Evolutionary conservation across 2,797 vertebrate genomes (phyloP).

Genomic region (Enoplosus armatus): DNA sequence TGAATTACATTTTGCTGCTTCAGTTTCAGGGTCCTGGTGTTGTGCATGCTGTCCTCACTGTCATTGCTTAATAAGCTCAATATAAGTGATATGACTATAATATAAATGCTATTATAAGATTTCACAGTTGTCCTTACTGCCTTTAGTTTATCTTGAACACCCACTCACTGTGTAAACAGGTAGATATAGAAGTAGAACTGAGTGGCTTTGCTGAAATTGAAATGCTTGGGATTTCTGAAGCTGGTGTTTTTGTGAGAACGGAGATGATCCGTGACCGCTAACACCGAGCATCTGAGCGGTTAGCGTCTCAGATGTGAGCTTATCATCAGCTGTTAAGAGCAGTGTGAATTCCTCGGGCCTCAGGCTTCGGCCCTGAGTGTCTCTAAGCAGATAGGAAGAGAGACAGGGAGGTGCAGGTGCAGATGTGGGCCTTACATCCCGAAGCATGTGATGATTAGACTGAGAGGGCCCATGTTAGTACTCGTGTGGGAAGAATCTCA

Average conservation of each 20-base stretch:
- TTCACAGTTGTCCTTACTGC: background rate
- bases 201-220: slow-evolving; percentile 3
- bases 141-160: slow-evolving; percentile 8
- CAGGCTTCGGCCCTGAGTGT: slow-evolving; percentile 48
- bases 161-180: background rate
- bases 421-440: slow-evolving; percentile 60
- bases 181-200: background rate
- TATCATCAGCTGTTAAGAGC: slow-evolving; percentile 78
- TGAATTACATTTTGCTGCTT: too few species aligned
- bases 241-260: slow-evolving; percentile 53
- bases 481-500: slow-evolving; percentile 48
- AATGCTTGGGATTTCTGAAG: slow-evolving; percentile 51
- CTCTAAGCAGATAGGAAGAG: slow-evolving; percentile 50
- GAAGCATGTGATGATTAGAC: slow-evolving; percentile 68
- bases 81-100: background rate
- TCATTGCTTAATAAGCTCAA: too few species aligned
- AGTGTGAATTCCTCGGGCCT: slow-evolving; percentile 67
- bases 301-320: slow-evolving; percentile 69
- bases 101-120: background rate
- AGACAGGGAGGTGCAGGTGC: slow-evolving; percentile 75
- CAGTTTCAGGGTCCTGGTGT: too few species aligned
- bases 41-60: too few species aligned
- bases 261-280: slow-evolving; percentile 56
- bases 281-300: slow-evolving; percentile 27
- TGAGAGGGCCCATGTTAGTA: slow-evolving; percentile 47